phyloP scores from a whole-genome alignment of 2,797 vertebrate species.

The Orientallactaga sibirica region DNA sequence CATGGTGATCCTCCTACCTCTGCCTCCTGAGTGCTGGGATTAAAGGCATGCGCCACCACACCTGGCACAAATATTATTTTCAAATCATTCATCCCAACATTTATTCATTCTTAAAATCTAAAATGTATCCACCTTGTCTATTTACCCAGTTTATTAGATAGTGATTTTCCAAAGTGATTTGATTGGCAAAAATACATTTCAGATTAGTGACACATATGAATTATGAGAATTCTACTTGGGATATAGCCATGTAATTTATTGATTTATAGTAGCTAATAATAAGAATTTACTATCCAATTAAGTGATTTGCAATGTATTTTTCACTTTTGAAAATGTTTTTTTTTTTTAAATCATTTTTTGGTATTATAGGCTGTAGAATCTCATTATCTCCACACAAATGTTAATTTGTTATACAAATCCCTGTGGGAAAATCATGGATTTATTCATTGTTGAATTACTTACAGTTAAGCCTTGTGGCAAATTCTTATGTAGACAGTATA shows the following conservation, averaged over 20 bases:
- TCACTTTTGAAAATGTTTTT: slow-evolving; percentile 74
- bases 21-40: no score
- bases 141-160: not conserved
- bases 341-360: slow-evolving; percentile 78
- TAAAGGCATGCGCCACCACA: no score
- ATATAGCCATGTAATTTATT: slow-evolving; percentile 62
- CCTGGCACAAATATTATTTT: not conserved
- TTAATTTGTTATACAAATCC: slow-evolving; percentile 89
- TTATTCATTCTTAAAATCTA: not conserved
- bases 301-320: slow-evolving; percentile 81
- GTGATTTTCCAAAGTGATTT: not conserved
- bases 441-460: slow-evolving; percentile 88
- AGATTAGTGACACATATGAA: slow-evolving; percentile 26
- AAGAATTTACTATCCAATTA: slow-evolving; percentile 81
- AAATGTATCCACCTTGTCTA: not conserved
- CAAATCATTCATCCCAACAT: not conserved
- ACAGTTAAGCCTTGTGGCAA: slow-evolving; percentile 87
- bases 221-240: slow-evolving; percentile 25
- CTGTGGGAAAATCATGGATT: slow-evolving; percentile 83
- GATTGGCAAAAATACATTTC: not conserved
- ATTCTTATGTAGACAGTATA: slow-evolving; percentile 85
- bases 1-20: no score
- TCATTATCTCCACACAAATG: slow-evolving; percentile 88
- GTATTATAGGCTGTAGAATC: slow-evolving; percentile 83
- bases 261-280: slow-evolving; percentile 46